Conservation (phyloP, 2,113 vertebrate species). For the Nicator chloris region DNA sequence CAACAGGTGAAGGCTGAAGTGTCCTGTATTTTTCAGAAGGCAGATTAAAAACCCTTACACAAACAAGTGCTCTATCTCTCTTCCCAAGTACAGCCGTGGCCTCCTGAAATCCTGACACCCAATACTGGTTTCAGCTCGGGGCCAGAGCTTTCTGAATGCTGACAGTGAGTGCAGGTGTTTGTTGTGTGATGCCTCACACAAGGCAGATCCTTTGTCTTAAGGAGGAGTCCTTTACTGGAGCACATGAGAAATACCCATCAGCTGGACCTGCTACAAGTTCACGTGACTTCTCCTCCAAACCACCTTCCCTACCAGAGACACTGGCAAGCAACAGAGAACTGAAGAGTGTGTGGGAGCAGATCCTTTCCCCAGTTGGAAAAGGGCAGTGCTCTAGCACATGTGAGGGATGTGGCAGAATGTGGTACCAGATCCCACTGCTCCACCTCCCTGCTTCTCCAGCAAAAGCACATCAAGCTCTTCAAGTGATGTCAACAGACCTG, state of each 20-base stretch:
- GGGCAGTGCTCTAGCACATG: background rate
- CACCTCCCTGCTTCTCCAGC: background rate
- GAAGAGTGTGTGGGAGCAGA: background rate
- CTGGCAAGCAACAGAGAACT: background rate
- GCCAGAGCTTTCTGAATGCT: background rate
- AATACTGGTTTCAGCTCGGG: background rate
- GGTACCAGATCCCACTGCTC: background rate
- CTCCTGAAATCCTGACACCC: background rate
- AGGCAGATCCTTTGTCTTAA: background rate
- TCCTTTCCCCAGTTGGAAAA: background rate
- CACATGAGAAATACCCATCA: background rate
- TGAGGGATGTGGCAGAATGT: too few relatives aligned
- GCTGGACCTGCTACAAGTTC: background rate
- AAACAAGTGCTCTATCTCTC: background rate
- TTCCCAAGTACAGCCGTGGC: background rate
- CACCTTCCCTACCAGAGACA: background rate
- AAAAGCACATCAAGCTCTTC: background rate
- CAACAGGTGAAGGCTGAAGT: background rate
- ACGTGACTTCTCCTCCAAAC: background rate
- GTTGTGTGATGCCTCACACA: background rate
- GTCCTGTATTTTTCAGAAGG: background rate
- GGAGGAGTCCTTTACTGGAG: background rate
- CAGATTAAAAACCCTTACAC: background rate
- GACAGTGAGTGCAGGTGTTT: background rate
- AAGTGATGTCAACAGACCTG: accelerated